phyloP scores from a whole-genome alignment of 2,113 vertebrate species.

The Irena cyanogastra region DNA sequence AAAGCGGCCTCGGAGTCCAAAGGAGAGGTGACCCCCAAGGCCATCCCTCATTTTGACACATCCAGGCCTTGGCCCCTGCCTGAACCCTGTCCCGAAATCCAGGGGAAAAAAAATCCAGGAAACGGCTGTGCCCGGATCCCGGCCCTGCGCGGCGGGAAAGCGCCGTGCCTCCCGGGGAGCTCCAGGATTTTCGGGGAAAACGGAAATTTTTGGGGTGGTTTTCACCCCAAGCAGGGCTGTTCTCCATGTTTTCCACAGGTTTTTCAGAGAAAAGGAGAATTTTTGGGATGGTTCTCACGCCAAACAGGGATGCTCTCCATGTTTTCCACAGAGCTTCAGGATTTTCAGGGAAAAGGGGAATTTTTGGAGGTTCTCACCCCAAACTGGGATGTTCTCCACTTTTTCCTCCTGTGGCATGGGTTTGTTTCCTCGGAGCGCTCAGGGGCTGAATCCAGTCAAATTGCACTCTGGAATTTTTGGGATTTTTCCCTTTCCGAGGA shows the following conservation, averaged over 20 bases:
- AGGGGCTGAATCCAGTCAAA: not conserved
- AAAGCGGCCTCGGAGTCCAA: constrained; percentile 77
- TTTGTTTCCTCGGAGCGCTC: not conserved
- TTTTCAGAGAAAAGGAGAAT: not conserved
- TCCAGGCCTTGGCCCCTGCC: constrained; percentile 73
- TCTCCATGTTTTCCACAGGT: not conserved
- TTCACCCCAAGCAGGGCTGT: fast-evolving
- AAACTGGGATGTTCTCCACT: not conserved
- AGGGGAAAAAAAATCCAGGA: not conserved
- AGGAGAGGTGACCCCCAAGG: constrained; percentile 76
- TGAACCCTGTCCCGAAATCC: constrained; percentile 75
- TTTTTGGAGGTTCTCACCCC: not conserved
- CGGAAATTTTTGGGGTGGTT: not conserved
- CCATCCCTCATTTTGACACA: constrained; percentile 79
- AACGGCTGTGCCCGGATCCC: constrained; percentile 30
- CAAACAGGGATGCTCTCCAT: no score
- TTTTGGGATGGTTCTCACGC: no score
- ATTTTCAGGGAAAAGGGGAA: not conserved
- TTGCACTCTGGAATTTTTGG: not conserved
- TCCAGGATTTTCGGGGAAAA: not conserved
- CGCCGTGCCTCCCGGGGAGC: not conserved
- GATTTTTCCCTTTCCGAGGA: not conserved
- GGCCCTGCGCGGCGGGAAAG: constrained; percentile 5
- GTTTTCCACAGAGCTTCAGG: no score
- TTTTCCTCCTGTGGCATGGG: not conserved